Evolutionary conservation across 35 echinoderm and acorn worm species (phyloP).

Genomic region (Acanthaster planci): DNA sequence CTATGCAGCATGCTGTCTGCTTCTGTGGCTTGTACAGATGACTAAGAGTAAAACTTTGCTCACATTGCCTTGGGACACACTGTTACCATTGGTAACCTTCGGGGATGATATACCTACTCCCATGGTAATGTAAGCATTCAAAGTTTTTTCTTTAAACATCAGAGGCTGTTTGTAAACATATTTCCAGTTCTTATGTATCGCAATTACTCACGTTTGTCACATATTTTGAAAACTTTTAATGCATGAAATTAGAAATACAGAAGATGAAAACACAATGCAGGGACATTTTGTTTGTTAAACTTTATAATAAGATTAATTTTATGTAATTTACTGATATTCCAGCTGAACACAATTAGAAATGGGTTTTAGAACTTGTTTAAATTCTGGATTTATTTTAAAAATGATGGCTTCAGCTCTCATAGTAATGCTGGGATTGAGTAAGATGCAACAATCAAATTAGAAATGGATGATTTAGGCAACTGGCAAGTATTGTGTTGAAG

Average conservation of each 20-base stretch:
- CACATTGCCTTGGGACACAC: background rate
- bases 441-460: too few species aligned
- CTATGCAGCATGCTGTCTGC: background rate
- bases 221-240: background rate
- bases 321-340: too few species aligned
- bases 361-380: too few species aligned
- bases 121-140: background rate
- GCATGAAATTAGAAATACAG: background rate
- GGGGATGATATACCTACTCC: background rate
- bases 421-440: too few species aligned
- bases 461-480: too few species aligned
- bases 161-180: too few species aligned
- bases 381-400: too few species aligned
- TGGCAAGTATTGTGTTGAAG: too few species aligned
- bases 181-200: background rate
- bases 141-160: too few species aligned
- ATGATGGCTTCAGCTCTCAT: too few species aligned
- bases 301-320: too few species aligned
- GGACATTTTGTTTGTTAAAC: background rate
- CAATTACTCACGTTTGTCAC: background rate
- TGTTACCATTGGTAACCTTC: background rate
- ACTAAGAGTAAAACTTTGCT: background rate
- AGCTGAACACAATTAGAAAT: too few species aligned
- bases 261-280: background rate
- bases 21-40: background rate